A percentile compares a stretch with the other conserved stretches of the same genome.
Conservation (phyloP, 2,797 vertebrate species). For the Podarcis siculus region DNA sequence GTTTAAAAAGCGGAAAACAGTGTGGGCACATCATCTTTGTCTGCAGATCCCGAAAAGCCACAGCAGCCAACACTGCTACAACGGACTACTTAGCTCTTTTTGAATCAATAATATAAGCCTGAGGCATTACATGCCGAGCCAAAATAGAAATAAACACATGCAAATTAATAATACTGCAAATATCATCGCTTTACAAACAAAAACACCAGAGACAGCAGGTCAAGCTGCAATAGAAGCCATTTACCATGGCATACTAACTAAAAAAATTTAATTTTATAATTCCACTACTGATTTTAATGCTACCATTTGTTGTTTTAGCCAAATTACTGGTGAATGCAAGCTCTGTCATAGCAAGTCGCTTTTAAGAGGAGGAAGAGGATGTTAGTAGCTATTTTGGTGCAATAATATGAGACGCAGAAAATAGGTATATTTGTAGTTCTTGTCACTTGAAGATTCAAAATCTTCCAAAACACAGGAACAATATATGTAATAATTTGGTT, state of each 20-base stretch:
- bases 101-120: conserved; percentile 17
- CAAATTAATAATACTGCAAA: conserved; percentile 7
- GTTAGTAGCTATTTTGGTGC: neutral
- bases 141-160: conserved; percentile 29
- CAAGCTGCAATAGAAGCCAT: conserved; percentile 32
- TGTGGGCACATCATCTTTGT: conserved; percentile 32
- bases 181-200: neutral
- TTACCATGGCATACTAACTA: neutral
- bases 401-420: neutral
- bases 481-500: neutral
- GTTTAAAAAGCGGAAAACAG: conserved; percentile 44
- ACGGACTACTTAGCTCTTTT: conserved; percentile 7
- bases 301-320: conserved; percentile 37
- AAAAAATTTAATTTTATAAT: neutral
- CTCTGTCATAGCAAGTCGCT: neutral
- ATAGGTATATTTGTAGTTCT: neutral
- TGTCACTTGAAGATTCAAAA: neutral
- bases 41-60: conserved; percentile 23
- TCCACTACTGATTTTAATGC: fast-evolving
- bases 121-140: conserved; percentile 8
- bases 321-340: conserved; percentile 36
- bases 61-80: conserved; percentile 19
- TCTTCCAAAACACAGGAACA: neutral
- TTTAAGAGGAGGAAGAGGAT: neutral
- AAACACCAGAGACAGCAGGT: conserved; percentile 22